A percentile compares a stretch with the other conserved stretches of the same genome.
Conservation (phyloP, 2,888 invertebrate species). For the Tetropium fuscum region DNA sequence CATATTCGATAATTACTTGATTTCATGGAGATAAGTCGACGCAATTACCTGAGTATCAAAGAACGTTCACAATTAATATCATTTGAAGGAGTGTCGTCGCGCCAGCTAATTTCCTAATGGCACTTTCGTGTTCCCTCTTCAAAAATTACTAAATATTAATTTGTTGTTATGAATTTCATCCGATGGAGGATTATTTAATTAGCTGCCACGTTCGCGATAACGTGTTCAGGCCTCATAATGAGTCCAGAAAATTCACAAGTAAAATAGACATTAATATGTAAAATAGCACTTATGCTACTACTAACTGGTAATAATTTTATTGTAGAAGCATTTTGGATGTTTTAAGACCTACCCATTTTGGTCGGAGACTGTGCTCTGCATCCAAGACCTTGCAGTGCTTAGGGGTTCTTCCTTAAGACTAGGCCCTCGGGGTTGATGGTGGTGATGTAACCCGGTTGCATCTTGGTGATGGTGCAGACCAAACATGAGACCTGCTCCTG, state of each 20-base stretch:
- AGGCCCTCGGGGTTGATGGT: slow-evolving; percentile 81
- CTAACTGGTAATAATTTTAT: too few relatives aligned
- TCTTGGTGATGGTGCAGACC: slow-evolving; percentile 67
- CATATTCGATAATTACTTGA: slow-evolving; percentile 57
- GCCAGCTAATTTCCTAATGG: slow-evolving; percentile 56
- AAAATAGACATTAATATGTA: too few relatives aligned
- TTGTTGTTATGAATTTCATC: slow-evolving; percentile 35
- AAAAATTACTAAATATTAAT: slow-evolving; percentile 47
- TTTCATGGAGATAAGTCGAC: slow-evolving; percentile 60
- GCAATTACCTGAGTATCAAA: slow-evolving; percentile 52
- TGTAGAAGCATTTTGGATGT: neutral
- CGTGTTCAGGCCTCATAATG: slow-evolving; percentile 13
- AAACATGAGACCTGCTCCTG: slow-evolving; percentile 76
- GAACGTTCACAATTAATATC: slow-evolving; percentile 54
- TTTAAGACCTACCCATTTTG: slow-evolving; percentile 48
- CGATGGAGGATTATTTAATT: slow-evolving; percentile 26
- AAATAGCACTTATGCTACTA: too few relatives aligned
- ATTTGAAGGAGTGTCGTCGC: slow-evolving; percentile 55
- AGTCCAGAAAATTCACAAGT: too few relatives aligned
- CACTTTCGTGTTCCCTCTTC: slow-evolving; percentile 46
- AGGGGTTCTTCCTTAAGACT: slow-evolving; percentile 87
- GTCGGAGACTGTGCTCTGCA: slow-evolving; percentile 74
- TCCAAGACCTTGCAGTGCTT: slow-evolving; percentile 76
- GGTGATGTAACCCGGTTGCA: slow-evolving; percentile 65
- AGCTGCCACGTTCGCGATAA: slow-evolving; percentile 16